A percentile compares a stretch with the other conserved stretches of the same genome.
These are phyloP conservation scores for Astreopora myriophthalma DNA, from an alignment of 64 coral and sea anemone genomes.

Conservation along the genomic window DNA sequence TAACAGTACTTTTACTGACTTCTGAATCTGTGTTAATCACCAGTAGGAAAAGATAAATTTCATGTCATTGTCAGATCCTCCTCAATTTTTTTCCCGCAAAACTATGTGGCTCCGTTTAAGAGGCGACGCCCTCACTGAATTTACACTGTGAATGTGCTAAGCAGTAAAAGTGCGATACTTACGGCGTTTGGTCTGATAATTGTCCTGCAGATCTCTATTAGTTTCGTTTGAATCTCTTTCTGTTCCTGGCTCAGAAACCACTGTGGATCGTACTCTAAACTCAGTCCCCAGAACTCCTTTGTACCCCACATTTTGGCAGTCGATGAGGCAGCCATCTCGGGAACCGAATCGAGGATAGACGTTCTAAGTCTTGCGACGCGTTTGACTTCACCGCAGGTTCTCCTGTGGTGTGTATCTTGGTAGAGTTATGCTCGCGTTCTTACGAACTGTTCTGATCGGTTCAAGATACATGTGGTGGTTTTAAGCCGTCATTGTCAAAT, in stretches of 20 bases:
- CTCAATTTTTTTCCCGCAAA: too few relatives aligned
- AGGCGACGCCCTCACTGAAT: too few relatives aligned
- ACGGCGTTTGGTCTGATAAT: slow-evolving; percentile 29
- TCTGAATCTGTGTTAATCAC: too few relatives aligned
- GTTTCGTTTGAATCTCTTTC: background rate
- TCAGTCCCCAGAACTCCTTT: slow-evolving; percentile 12
- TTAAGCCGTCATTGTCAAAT: background rate
- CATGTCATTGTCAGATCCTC: too few relatives aligned
- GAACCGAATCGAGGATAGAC: too few relatives aligned
- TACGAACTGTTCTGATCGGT: background rate
- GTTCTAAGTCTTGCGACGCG: too few relatives aligned
- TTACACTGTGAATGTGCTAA: background rate
- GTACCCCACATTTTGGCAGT: background rate
- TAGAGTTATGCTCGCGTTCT: background rate
- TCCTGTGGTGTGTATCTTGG: background rate
- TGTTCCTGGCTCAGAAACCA: slow-evolving; percentile 17
- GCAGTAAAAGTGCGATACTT: background rate
- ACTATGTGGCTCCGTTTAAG: too few relatives aligned
- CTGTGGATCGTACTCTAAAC: slow-evolving; percentile 1
- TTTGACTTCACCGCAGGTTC: background rate
- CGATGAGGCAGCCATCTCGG: background rate
- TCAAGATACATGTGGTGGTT: background rate
- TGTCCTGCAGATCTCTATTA: background rate
- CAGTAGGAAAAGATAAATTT: too few relatives aligned
- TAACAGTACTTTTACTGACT: too few relatives aligned